A percentile compares a stretch with the other conserved stretches of the same genome.
phyloP scores from a whole-genome alignment of 92 coral and sea anemone genomes.

The Isaurus tuberculatus region DNA sequence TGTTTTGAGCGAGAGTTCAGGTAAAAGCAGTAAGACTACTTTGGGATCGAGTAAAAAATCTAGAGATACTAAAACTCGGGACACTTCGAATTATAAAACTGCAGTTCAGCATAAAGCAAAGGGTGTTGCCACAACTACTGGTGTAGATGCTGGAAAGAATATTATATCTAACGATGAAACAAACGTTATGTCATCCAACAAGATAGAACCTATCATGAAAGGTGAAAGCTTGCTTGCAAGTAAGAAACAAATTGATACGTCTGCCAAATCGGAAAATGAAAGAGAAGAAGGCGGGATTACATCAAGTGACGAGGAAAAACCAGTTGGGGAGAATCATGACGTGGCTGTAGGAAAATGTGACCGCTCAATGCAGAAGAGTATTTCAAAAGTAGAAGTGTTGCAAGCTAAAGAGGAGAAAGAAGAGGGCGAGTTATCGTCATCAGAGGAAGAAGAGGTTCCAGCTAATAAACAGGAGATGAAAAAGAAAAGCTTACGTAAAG shows the following conservation, averaged over 20 bases:
- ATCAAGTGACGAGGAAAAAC: slow-evolving; percentile 70
- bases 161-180: not conserved
- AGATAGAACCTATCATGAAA: not conserved
- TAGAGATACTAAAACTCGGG: not conserved
- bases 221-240: slow-evolving; percentile 9
- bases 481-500: not conserved
- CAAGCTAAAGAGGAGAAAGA: slow-evolving; percentile 49
- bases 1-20: not conserved
- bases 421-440: slow-evolving; percentile 64
- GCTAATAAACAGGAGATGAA: not conserved
- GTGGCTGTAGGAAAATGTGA: not conserved
- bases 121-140: not conserved
- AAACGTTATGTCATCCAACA: not conserved
- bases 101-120: not conserved
- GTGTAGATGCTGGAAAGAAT: not conserved
- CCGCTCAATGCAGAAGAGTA: not conserved
- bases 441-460: slow-evolving; percentile 55
- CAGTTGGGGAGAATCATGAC: not conserved
- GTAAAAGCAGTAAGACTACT: not conserved
- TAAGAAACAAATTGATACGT: slow-evolving; percentile 9
- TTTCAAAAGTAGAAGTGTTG: not conserved
- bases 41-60: not conserved
- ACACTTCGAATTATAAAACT: not conserved
- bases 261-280: slow-evolving; percentile 42
- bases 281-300: slow-evolving; percentile 88